Base-by-base conservation (phyloP, 2,888 invertebrate genomes). In the Drosophila hamatofila region DNA sequence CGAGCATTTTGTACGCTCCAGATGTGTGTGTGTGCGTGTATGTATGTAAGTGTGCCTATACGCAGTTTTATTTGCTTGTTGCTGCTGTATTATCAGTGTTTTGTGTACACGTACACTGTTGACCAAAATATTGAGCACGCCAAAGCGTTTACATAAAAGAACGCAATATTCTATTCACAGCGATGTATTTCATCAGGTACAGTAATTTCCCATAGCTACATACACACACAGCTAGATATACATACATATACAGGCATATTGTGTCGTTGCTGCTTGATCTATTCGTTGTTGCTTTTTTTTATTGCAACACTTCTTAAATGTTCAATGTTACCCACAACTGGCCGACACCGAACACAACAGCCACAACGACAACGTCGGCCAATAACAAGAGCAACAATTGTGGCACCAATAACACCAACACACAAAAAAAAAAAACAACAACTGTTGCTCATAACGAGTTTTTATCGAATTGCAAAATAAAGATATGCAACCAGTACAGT, bases 371-470 rank as follows among this genome's bases (percentile, higher is more conserved):
- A 60, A 55, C 74, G 63, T 71, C 80, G 80, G 78, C 79, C 77
- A 85, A 85, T 88, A 83, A 88, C 87, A 86, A 88, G 87, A 86
- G 89, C 86, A 86, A 83, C 85, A 86, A 86, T 87, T 88, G 87
- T 88, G 84, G 89, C 89, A 87, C 85, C 89, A 86, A 88, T 85
- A 84, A 80, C 78, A 80, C 63, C 62, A 69, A 63, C 67, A 63
- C 57, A 67, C 54, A 42, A 56, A 51, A 52, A 33, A 46, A 46
- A 66, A 71, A 62, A 75, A 61, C 52, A 75, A 62, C 65, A 70
- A 76, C 76, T 72, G 73, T 80, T 78, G 85, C 87, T 84, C 86
- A 87, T 89, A 86, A 89, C 86, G 80, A 87, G 81, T 87, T 81
- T 87, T 77, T 80, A 88, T 82, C 81, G 80, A 78, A 83, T 88